A percentile compares a stretch with the other conserved stretches of the same genome.
Conservation (phyloP, 2,888 invertebrate species). For the Hemaris fuciformis region DNA sequence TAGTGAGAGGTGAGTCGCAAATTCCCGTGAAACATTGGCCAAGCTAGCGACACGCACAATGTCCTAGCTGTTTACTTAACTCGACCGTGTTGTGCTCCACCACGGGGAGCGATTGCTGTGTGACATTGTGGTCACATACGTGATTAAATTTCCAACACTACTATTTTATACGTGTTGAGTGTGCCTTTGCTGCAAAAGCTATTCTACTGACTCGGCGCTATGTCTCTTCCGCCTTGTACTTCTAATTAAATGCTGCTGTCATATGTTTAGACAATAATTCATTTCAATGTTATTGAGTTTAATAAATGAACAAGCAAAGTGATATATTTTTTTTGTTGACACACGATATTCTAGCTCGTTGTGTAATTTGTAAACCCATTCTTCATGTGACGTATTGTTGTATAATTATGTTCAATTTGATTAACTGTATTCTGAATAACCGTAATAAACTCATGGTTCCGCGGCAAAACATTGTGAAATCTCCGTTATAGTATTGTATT, state of each 20-base stretch:
- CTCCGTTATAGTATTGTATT: background rate
- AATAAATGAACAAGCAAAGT: background rate
- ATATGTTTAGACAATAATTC: background rate
- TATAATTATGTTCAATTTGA: too few relatives aligned
- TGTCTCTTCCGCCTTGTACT: constrained; percentile 1
- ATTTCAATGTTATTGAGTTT: background rate
- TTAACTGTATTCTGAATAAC: background rate
- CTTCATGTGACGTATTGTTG: too few relatives aligned
- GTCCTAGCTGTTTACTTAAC: constrained; percentile 56
- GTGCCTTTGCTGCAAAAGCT: constrained; percentile 24
- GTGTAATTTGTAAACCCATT: too few relatives aligned
- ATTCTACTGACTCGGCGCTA: constrained; percentile 22
- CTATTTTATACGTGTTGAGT: constrained; percentile 36
- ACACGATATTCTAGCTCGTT: background rate
- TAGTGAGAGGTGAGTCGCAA: constrained; percentile 51
- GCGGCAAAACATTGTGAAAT: background rate
- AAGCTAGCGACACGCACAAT: constrained; percentile 66
- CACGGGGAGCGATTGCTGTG: constrained; percentile 46
- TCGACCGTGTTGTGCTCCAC: constrained; percentile 45
- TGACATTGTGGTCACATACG: constrained; percentile 51
- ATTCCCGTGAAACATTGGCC: constrained; percentile 57
- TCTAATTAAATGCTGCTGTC: background rate
- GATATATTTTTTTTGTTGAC: background rate
- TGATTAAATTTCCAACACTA: constrained; percentile 60
- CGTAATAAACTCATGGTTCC: background rate